Evolutionary conservation across 2,888 invertebrate genomes (phyloP), one percentile per base, ranked within the genome.

Genomic region (Sinelater perroti): DNA sequence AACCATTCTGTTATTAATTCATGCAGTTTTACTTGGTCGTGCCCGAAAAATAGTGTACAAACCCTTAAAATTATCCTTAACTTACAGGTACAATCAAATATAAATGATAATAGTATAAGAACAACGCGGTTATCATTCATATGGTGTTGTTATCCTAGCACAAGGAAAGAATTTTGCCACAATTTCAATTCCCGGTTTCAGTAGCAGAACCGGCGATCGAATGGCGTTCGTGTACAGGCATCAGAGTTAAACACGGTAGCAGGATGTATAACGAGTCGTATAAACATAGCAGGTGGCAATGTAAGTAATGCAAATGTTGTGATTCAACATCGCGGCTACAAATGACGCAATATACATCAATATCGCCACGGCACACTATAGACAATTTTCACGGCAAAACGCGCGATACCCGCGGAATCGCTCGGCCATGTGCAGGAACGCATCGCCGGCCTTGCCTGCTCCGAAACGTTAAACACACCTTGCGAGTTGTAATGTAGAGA

Each of bases 381-480:
- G 13, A 40, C 3, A 38, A 26, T 42, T 45, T 31, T 45, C 30
- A 40, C 31, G 3, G 47, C 14, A 47, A 18, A 20, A 13, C 20
- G 44, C 30, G 26, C 14, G 8, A 11, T 11, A 16, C 13, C 16
- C 20, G 13, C 16, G 14, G 40, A 40, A 40, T 8, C 24, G 14
- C n/a, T 5, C 40, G 20, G 33, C 17, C 10, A 20, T 33, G 13
- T 36, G 24, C 44, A 45, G 18, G 13, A n/a, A n/a, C n/a, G n/a
- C n/a, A n/a, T n/a, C n/a, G n/a, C n/a, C n/a, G n/a, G n/a, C n/a
- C n/a, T n/a, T n/a, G n/a, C n/a, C n/a, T n/a, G 52, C 50, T 56
- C 53, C 50, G 46, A 61, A 63, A n/a, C n/a, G n/a, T n/a, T n/a
- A n/a, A n/a, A 61, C 63, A 59, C 63, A 61, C 63, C 63, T 63